Base-by-base conservation (phyloP, 1,140 invertebrate species). In the Papilio polytes region DNA sequence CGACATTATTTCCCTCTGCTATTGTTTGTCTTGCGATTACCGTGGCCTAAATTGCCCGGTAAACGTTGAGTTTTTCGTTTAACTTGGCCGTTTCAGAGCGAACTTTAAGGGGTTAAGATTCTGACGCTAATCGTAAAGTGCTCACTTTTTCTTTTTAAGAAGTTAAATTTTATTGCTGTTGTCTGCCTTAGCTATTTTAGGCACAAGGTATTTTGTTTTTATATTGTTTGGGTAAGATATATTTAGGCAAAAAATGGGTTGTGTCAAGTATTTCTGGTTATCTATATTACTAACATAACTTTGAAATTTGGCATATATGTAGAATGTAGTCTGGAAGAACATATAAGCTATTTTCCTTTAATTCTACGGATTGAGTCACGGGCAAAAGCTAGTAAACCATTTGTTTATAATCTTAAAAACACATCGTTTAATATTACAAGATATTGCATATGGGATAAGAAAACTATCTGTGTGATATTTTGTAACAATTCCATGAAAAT, bases 21-120 rank as follows among this genome's bases (percentile, higher is more conserved):
- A 92, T 94, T 94, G 91, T 94, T 94, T 93, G 87, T 90, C 88
- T 92, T 93, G 85, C 91, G 89, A 90, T 93, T 93, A 91, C 88
- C 86, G 86, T 79, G 84, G 87, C 88, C 91, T 92, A 92, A 92
- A 92, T 91, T 88, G 89, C 90, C 83, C 85, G 89, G 88, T 92
- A 89, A 90, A 85, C 84, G 85, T 83, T 80, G 88, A 92, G 85
- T 92, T 92, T 94, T 92, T 92, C 88, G 85, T 87, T 88, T 86
- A 90, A 91, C 87, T 90, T 86, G 84, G 80, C 84, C 85, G 86
- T 85, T 88, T 85, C 89, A 86, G 87, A 86, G 85, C 86, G 85
- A 89, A 89, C 84, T 88, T 89, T 87, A 89, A 93, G 91, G 91
- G 91, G 92, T 93, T 92, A 89, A 91, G 86, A 85, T 85, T 63